Evolutionary conservation across 2,797 vertebrate species (phyloP).

Genomic region (Hippopotamyrus pictus): DNA sequence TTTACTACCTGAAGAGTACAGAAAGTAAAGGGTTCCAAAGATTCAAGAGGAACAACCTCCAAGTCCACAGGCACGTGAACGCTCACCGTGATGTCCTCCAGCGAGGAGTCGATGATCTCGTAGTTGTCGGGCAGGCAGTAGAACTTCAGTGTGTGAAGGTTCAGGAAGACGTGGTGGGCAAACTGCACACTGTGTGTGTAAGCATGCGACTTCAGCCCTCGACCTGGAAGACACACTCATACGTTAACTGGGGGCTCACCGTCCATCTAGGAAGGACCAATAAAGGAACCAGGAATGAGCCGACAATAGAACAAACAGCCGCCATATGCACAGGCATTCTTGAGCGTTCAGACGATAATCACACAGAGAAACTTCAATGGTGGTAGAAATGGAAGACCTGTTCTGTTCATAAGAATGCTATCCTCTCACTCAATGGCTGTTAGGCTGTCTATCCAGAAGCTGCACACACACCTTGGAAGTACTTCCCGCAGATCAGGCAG

Average conservation of each 20-base stretch:
- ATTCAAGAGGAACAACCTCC: not conserved
- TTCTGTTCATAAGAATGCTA: not conserved
- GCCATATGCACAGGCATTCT: not conserved
- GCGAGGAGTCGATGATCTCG: slow-evolving; percentile 92
- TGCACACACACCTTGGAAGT: slow-evolving; percentile 80
- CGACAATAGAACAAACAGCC: not conserved
- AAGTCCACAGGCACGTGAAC: not conserved
- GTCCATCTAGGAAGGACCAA: not conserved
- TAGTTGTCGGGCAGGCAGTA: slow-evolving; percentile 98
- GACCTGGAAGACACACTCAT: slow-evolving; percentile 59
- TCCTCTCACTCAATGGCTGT: not conserved
- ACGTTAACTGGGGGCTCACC: not conserved
- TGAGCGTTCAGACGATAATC: not conserved
- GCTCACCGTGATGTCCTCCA: slow-evolving; percentile 91
- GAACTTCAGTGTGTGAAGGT: slow-evolving; percentile 92
- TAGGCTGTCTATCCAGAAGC: not conserved
- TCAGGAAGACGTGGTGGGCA: slow-evolving; percentile 91
- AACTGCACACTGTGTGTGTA: slow-evolving; percentile 96
- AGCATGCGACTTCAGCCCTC: slow-evolving; percentile 89
- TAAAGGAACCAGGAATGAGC: not conserved
- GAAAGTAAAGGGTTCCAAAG: not conserved
- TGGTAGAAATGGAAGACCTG: not conserved
- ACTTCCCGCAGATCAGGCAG: slow-evolving; percentile 92
- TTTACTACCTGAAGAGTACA: not conserved
- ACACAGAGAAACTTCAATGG: not conserved